Evolutionary conservation across 2,888 invertebrate genomes (phyloP).

Genomic region (Mythimna ferrago): DNA sequence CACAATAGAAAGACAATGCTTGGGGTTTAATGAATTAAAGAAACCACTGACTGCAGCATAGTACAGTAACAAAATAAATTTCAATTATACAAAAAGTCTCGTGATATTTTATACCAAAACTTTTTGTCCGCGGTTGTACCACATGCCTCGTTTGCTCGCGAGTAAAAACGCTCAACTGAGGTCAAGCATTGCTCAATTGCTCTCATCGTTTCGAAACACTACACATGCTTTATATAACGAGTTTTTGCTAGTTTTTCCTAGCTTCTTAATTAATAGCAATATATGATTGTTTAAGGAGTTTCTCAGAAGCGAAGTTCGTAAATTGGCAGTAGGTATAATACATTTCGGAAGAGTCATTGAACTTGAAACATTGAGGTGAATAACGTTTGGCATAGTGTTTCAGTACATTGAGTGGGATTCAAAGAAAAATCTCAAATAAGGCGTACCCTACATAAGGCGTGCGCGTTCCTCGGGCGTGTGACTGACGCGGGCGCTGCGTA

Average conservation of each 20-base stretch:
- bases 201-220: slow-evolving; percentile 54
- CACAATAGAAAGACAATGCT: too few species aligned
- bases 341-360: slow-evolving; percentile 7
- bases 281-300: slow-evolving; percentile 10
- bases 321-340: slow-evolving; percentile 14
- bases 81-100: too few species aligned
- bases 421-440: too few species aligned
- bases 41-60: too few species aligned
- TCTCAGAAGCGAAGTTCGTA: background rate
- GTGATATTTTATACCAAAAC: background rate
- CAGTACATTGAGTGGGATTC: too few species aligned
- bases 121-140: background rate
- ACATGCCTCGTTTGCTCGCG: slow-evolving; percentile 22
- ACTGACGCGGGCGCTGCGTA: too few species aligned
- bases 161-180: slow-evolving; percentile 50
- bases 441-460: too few species aligned
- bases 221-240: slow-evolving; percentile 37
- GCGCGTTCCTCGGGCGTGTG: too few species aligned
- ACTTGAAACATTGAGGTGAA: background rate
- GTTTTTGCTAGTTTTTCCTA: slow-evolving; percentile 30
- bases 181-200: slow-evolving; percentile 57
- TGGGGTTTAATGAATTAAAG: too few species aligned
- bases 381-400: background rate
- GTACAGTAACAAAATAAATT: background rate
- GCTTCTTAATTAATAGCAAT: slow-evolving; percentile 45